Percentiles rank a stretch among this genome's conserved stretches.
Evolutionary conservation across 2,888 invertebrate genomes (phyloP).

Genomic region (Ametastegia equiseti): DNA sequence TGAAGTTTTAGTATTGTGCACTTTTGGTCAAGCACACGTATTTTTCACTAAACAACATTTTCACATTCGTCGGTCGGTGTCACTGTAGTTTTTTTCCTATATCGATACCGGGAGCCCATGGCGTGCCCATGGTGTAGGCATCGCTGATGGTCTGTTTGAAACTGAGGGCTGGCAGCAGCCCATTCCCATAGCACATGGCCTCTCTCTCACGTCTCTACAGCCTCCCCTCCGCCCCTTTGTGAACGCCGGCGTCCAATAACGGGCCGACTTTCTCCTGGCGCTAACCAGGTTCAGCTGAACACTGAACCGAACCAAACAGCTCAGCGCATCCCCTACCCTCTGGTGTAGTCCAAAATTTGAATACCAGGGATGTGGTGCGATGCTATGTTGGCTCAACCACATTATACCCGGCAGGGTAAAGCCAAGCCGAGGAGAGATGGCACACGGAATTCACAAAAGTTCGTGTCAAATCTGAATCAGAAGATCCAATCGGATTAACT

Average conservation of each 20-base stretch:
- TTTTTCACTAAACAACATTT: background rate
- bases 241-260: conserved; percentile 53
- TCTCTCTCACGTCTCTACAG: conserved; percentile 61
- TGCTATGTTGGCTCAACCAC: too few relatives aligned
- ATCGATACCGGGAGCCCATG: conserved; percentile 47
- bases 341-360: too few relatives aligned
- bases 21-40: too few relatives aligned
- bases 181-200: conserved; percentile 72
- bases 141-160: conserved; percentile 73
- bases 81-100: background rate
- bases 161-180: conserved; percentile 66
- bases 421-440: too few relatives aligned
- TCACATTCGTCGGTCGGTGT: too few relatives aligned
- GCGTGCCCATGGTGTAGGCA: conserved; percentile 64
- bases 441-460: too few relatives aligned
- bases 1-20: too few relatives aligned
- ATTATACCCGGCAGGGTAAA: too few relatives aligned
- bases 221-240: conserved; percentile 55
- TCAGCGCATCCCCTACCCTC: conserved; percentile 45
- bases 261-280: conserved; percentile 57
- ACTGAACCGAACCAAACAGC: background rate
- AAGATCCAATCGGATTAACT: too few relatives aligned
- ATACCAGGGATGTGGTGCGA: too few relatives aligned
- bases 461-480: too few relatives aligned
- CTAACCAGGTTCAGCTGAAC: conserved; percentile 53